These are phyloP conservation scores for Mystacornis crossleyi DNA, from an alignment of 2,113 vertebrate genomes.

Conservation along the genomic window DNA sequence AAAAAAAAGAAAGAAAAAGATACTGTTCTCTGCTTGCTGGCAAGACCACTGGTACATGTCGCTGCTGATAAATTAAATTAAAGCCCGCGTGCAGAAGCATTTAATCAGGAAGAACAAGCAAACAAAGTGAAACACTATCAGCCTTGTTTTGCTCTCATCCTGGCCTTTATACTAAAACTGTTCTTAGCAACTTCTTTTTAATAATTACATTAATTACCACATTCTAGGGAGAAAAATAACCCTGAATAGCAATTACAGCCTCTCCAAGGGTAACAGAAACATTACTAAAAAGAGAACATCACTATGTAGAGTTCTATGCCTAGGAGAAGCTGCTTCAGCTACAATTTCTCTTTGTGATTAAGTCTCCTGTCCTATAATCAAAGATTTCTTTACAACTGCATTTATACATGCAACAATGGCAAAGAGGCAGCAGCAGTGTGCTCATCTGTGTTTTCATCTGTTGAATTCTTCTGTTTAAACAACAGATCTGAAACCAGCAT, in stretches of 20 bases:
- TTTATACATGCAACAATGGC: neutral
- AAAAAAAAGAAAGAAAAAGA: neutral
- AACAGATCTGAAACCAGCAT: neutral
- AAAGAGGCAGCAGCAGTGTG: neutral
- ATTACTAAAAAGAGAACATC: neutral
- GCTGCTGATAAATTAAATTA: conserved; percentile 61
- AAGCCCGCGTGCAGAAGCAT: conserved; percentile 29
- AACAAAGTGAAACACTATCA: conserved; percentile 31
- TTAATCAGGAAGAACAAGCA: conserved; percentile 36
- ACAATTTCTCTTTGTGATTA: neutral
- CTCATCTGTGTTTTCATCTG: neutral
- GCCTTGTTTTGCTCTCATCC: conserved; percentile 16
- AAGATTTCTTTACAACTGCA: neutral
- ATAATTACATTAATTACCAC: conserved; percentile 26
- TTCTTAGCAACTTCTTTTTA: conserved; percentile 21
- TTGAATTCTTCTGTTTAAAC: neutral
- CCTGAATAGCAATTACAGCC: neutral
- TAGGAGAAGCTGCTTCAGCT: neutral
- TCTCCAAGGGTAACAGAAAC: neutral
- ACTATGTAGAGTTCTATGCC: neutral
- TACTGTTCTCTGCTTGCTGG: conserved; percentile 5
- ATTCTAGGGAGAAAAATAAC: conserved; percentile 18
- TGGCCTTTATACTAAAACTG: neutral
- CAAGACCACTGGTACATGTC: conserved; percentile 6
- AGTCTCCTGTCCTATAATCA: neutral